Conservation (phyloP, 2,113 vertebrate genomes). For the Tamias sibiricus region DNA sequence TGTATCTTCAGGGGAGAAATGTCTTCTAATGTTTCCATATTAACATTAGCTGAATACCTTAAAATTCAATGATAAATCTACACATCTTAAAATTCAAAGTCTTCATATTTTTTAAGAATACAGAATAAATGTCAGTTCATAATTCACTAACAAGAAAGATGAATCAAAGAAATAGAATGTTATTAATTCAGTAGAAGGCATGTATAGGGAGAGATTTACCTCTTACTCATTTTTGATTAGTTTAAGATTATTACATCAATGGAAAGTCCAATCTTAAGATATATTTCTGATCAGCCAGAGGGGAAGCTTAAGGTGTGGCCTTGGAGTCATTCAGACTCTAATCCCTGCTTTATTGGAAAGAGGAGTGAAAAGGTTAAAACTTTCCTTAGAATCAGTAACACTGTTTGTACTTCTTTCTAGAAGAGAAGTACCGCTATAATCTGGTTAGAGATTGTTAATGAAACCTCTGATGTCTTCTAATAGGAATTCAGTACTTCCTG, state of each 20-base stretch:
- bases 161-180: background rate
- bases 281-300: slow-evolving; percentile 66
- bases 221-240: slow-evolving; percentile 5
- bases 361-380: slow-evolving; percentile 66
- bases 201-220: background rate
- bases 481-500: slow-evolving; percentile 53
- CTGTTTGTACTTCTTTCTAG: slow-evolving; percentile 48
- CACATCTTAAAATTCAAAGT: slow-evolving; percentile 7
- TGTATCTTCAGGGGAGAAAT: background rate
- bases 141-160: background rate
- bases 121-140: background rate
- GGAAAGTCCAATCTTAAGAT: slow-evolving; percentile 52
- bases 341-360: slow-evolving; percentile 57
- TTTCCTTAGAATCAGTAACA: slow-evolving; percentile 58
- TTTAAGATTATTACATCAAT: slow-evolving; percentile 17
- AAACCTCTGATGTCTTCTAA: background rate
- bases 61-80: slow-evolving; percentile 28
- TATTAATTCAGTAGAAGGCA: background rate
- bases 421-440: background rate
- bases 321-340: slow-evolving; percentile 44
- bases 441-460: slow-evolving; percentile 25
- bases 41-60: slow-evolving; percentile 39
- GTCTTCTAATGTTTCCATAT: background rate
- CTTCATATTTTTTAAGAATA: slow-evolving; percentile 18
- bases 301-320: slow-evolving; percentile 38